Evolutionary conservation across 2,888 invertebrate species (phyloP), one percentile per base, ranked within the genome.

Genomic region (Philaethria dido): DNA sequence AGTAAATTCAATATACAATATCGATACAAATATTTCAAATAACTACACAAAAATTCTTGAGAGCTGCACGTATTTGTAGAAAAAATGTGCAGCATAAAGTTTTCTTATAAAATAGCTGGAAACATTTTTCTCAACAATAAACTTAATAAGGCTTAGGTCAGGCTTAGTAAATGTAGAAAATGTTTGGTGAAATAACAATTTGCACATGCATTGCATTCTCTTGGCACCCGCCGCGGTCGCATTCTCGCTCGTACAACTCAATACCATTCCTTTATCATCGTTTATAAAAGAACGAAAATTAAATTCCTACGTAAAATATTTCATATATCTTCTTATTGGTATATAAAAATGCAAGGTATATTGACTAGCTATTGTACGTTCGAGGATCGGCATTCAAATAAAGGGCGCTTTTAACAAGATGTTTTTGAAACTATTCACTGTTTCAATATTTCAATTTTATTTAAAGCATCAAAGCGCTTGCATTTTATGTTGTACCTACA

Each of bases 181-280:
- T 80, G 78, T 79, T 77, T 75, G 70, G 74, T 72, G 73, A 74
- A 79, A 77, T 79, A 80, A 79, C 77, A 76, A 76, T 78, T 79
- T 79, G 75, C 75, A 73, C 75, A 77, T 76, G 73, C 74, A 69
- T 62, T 72, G 76, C 73, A 77, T 77, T 78, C 74, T 73, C 74
- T 77, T 77, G 75, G 75, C 77, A 75, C 74, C 69, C 64, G 64
- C 52, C 39, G 63, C 64, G 62, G 71, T 66, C 59, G 62, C 54
- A 70, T 73, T 70, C 63, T 64, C 45, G 47, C 52, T 55, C 60
- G 66, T 69, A 67, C 67, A 57, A 65, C 74, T 73, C 74, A 73
- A 73, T 73, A 73, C 69, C 66, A 69, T 70, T 62, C 64, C 68
- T 66, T 62, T 68, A 72, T 59, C 60, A 70, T 66, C 66, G 63